These are phyloP conservation scores for Anoplius nigerrimus DNA, from an alignment of 2,888 invertebrate species.

Conservation along the genomic window DNA sequence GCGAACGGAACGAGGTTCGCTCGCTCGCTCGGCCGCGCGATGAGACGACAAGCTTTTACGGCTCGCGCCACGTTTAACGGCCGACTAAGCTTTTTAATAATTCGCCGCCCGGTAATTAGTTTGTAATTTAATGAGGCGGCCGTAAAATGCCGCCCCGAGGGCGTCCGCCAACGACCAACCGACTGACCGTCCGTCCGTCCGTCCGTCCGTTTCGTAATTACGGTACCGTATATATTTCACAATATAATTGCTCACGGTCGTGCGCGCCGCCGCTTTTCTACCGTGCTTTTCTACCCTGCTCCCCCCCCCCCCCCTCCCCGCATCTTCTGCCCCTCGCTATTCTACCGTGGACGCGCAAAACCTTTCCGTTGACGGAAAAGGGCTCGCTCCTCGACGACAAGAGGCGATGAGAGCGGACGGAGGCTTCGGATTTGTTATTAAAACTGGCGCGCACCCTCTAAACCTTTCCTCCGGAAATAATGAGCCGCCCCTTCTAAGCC, in stretches of 20 bases:
- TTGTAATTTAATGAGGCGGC: slow-evolving; percentile 72
- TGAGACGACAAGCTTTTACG: slow-evolving; percentile 56
- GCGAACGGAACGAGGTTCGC: background rate
- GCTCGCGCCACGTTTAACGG: slow-evolving; percentile 66
- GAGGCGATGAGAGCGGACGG: slow-evolving; percentile 22
- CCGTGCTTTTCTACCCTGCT: no score
- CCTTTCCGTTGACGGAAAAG: slow-evolving; percentile 28
- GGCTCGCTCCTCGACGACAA: no score
- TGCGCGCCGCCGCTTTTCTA: background rate
- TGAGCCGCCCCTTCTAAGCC: slow-evolving; percentile 13
- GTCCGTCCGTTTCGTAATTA: slow-evolving; percentile 64
- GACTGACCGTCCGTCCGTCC: slow-evolving; percentile 44
- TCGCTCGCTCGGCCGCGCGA: background rate
- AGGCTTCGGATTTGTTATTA: slow-evolving; percentile 39
- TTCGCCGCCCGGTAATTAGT: slow-evolving; percentile 71
- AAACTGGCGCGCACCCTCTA: slow-evolving; percentile 20
- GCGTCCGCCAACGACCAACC: slow-evolving; percentile 41
- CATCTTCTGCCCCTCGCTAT: slow-evolving; percentile 33
- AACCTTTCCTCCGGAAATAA: slow-evolving; percentile 23
- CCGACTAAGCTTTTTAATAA: slow-evolving; percentile 73
- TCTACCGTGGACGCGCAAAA: slow-evolving; percentile 27
- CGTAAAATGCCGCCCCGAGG: slow-evolving; percentile 56
- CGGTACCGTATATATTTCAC: slow-evolving; percentile 67
- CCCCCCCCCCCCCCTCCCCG: slow-evolving; percentile 24
- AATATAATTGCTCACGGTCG: slow-evolving; percentile 64